A percentile compares a stretch with the other conserved stretches of the same genome.
These are phyloP conservation scores for Torymus texanus DNA, from an alignment of 2,888 invertebrate genomes.

Conservation along the genomic window DNA sequence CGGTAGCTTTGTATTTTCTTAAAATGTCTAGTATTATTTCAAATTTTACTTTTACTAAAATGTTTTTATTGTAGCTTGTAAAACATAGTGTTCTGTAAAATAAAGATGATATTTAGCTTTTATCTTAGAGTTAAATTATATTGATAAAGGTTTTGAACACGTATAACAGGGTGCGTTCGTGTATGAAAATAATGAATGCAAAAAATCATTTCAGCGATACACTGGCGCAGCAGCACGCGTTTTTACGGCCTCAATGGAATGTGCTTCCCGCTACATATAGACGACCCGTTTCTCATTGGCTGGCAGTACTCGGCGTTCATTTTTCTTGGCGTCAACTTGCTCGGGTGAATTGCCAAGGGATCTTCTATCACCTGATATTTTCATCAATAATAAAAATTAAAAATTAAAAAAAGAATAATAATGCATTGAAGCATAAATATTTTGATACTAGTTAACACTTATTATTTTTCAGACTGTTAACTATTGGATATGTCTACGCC, in stretches of 20 bases:
- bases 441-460: neutral
- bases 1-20: too few species aligned
- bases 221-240: conserved; percentile 79
- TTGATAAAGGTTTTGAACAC: too few species aligned
- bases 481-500: conserved; percentile 79
- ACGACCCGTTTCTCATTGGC: conserved; percentile 81
- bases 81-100: too few species aligned
- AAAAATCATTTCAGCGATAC: conserved; percentile 72
- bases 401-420: too few species aligned
- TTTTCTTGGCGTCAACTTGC: conserved; percentile 81
- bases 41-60: too few species aligned
- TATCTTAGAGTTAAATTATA: too few species aligned
- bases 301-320: conserved; percentile 85
- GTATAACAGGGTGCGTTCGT: too few species aligned
- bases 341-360: conserved; percentile 72
- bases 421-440: too few species aligned
- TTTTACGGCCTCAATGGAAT: conserved; percentile 83
- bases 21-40: too few species aligned
- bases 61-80: too few species aligned
- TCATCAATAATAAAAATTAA: too few species aligned
- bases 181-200: neutral
- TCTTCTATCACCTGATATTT: neutral
- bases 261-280: conserved; percentile 84
- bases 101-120: too few species aligned
- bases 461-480: conserved; percentile 74